phyloP scores from a whole-genome alignment of 2,797 vertebrate species.

The Phalanger gymnotis region DNA sequence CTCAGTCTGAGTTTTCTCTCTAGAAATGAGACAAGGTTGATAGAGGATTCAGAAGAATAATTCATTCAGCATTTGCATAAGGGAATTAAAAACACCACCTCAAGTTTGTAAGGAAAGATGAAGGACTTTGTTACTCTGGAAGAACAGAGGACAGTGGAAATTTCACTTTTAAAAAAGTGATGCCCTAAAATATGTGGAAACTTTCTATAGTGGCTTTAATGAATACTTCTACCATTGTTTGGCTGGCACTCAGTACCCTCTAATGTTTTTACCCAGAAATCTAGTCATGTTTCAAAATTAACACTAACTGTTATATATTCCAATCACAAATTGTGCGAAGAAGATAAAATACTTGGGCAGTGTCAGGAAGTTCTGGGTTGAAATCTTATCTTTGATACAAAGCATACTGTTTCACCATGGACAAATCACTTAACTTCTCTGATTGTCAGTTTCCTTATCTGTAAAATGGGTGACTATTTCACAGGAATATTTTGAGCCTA shows the following conservation, averaged over 20 bases:
- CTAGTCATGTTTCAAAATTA: not conserved
- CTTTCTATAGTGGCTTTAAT: not conserved
- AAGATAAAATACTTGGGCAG: not conserved
- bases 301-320: not conserved
- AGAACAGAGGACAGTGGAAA: not conserved
- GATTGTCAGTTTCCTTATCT: not conserved
- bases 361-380: not conserved
- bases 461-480: not conserved
- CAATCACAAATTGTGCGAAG: not conserved
- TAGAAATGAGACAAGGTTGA: not conserved
- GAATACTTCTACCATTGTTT: not conserved
- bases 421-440: not conserved
- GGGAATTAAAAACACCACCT: not conserved
- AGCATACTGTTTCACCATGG: not conserved
- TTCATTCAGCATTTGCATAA: not conserved
- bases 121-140: not conserved
- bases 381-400: not conserved
- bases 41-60: not conserved
- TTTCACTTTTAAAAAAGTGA: not conserved
- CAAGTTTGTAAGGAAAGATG: not conserved
- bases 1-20: not conserved
- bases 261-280: not conserved
- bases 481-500: not conserved
- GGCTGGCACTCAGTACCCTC: not conserved
- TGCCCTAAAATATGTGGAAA: not conserved